Evolutionary conservation across 1,140 invertebrate species (phyloP), one percentile per base, ranked within the genome.

Genomic region (Neotoxoptera formosana): DNA sequence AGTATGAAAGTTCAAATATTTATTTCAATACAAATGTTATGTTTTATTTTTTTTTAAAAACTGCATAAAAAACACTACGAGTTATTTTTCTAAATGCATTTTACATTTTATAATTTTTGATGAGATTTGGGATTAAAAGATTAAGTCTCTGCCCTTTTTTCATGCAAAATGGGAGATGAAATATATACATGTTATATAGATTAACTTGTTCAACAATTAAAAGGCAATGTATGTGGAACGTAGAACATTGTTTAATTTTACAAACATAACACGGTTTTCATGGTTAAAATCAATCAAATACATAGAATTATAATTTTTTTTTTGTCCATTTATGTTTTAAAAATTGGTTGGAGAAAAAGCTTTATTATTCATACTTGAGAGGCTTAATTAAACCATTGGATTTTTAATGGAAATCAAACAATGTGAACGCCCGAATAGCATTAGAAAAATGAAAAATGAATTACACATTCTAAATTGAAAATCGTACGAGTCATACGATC

Each of bases 121-220:
- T 56, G 89, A n/a, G 89, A 20, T 90, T 67, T 47, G 30, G 23
- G 56, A 90, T 90, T 90, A 90, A 67, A 60, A 17, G 34, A 67
- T 67, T 90, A 90, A 90, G 53, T 90, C 11, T 7, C 56, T 56
- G 41, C n/a, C 20, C 41, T 90, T 34, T 90, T 90, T 67, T 67
- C 60, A 90, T 67, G 7, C 14, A 67, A 90, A 90, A 67, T 67
- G 41, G 53, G 41, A 45, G 17, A 47, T 45, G 34, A 34, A 67
- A 90, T 90, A 45, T 90, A 45, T 90, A 25, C 21, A 45, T 67
- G 23, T 25, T 20, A 0, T 60, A n/a, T 90, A 90, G 89, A 90
- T 90, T 90, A 90, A 47, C 36, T 90, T 90, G 89, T 90, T 67
- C 23, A 90, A 67, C 30, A 90, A 90, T 90, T 90, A 90, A 90